Base-by-base conservation (phyloP, 2,113 vertebrate genomes). In the Dasyprocta punctata region DNA sequence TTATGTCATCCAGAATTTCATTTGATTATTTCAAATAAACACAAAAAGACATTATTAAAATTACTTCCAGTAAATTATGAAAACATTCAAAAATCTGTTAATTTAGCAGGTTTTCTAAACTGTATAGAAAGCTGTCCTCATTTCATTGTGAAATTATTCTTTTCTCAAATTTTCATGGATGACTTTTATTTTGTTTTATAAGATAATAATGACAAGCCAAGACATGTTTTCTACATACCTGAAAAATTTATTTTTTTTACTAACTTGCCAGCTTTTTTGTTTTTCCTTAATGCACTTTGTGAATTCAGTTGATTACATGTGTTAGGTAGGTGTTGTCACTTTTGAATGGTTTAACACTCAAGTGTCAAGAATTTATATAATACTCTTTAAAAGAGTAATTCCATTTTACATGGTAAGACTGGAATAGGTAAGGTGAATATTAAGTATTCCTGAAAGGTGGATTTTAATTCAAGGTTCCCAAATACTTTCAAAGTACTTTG, bases 1-100 rank as follows among this genome's bases (percentile, higher is more conserved):
- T 44, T n/a, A 44, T 63, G 47, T 36, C 10, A 77, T 52, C 9
- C 1, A 86, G 38, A 67, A 5, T 26, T 86, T 65, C 9, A 81
- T 65, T 73, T n/a, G n/a, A n/a, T n/a, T 47, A 75, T 81, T 67
- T 93, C 73, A 89, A 92, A 80, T 71, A 89, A 28, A 38, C n/a
- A 54, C 12, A 49, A 49, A 94, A 49, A 58, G 13, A 33, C 3
- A 30, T 54, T 56, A 41, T 20, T 78, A 11, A 91, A 77, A 69
- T 10, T n/a, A 26, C 33, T 28, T 75, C 63, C 82, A 12, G 4
- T 56, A 75, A 81, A 61, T 44, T 7, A 2, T 38, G 19, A 36
- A 86, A 65, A 22, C 44, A n/a, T 73, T 86, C 38, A 86, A 33
- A 36, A 44, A 20, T 86, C 11, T 93, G 28, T 14, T 75, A 7